phyloP scores from a whole-genome alignment of 2,888 invertebrate species.

The Dimorphilus gyrociliatus region DNA sequence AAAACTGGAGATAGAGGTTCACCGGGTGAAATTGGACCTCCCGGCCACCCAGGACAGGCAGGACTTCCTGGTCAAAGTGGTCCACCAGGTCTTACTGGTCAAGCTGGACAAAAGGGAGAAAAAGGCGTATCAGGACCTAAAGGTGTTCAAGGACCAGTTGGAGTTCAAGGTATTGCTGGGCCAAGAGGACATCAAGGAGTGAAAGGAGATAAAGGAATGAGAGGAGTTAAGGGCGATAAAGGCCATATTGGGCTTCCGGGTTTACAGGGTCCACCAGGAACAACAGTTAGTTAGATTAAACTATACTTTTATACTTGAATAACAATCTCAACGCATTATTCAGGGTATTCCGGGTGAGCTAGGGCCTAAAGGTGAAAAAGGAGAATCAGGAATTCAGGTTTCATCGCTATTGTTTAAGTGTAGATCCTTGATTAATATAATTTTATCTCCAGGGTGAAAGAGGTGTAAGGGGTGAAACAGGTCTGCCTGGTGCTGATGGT shows the following conservation, averaged over 20 bases:
- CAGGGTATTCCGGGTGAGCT: too few species aligned
- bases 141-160: conserved; percentile 9
- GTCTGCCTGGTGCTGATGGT: too few species aligned
- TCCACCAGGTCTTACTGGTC: conserved; percentile 2
- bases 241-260: conserved; percentile 12
- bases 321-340: too few species aligned
- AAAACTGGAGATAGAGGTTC: conserved; percentile 2
- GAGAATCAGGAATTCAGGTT: too few species aligned
- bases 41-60: conserved; percentile 6
- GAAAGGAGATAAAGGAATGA: neutral
- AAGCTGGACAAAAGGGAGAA: conserved; percentile 9
- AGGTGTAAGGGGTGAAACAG: too few species aligned
- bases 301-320: too few species aligned
- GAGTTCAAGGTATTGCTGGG: conserved; percentile 13
- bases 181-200: conserved; percentile 11
- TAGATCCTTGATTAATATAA: too few species aligned
- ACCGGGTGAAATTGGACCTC: conserved; percentile 4
- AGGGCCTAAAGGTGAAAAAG: too few species aligned
- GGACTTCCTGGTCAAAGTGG: conserved; percentile 3
- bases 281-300: conserved; percentile 3
- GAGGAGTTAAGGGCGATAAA: conserved; percentile 11
- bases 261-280: conserved; percentile 9
- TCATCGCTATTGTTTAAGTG: too few species aligned
- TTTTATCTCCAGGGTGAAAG: too few species aligned
- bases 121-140: conserved; percentile 8